These are phyloP conservation scores for Mormoops blainvillei DNA, from an alignment of 2,113 vertebrate genomes.

Conservation along the genomic window DNA sequence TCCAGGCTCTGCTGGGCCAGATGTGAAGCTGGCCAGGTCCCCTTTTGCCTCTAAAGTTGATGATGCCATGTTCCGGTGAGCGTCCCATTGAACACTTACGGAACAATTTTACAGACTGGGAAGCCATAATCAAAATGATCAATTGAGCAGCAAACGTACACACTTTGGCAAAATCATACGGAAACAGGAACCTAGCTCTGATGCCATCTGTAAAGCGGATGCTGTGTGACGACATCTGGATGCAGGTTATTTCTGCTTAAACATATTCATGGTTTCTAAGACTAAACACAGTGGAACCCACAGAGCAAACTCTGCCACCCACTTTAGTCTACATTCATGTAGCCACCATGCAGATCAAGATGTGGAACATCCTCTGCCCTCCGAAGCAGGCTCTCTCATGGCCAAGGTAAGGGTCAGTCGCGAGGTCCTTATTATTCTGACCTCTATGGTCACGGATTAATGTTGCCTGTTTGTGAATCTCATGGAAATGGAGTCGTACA, in stretches of 20 bases:
- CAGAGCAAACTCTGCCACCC: not conserved
- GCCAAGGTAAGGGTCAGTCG: not conserved
- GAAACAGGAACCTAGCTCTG: not conserved
- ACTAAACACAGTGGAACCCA: not conserved
- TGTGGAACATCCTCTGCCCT: too few relatives aligned
- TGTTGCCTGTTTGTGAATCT: not conserved
- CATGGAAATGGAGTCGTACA: not conserved
- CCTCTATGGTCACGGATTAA: not conserved
- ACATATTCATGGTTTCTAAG: not conserved
- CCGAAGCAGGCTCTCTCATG: not conserved
- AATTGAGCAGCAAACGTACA: not conserved
- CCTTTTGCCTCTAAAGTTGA: not conserved
- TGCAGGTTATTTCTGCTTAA: not conserved
- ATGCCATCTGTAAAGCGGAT: not conserved
- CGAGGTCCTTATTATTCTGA: not conserved
- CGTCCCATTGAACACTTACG: not conserved
- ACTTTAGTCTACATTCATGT: accelerated
- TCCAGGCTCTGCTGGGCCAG: not conserved
- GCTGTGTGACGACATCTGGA: not conserved
- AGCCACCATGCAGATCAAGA: not conserved
- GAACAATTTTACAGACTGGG: not conserved
- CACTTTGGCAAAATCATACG: not conserved
- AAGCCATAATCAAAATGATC: not conserved
- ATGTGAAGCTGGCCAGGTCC: not conserved
- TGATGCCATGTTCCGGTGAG: not conserved